A percentile compares a stretch with the other conserved stretches of the same genome.
phyloP scores from a whole-genome alignment of 2,888 invertebrate genomes.

The Baccha elongata region DNA sequence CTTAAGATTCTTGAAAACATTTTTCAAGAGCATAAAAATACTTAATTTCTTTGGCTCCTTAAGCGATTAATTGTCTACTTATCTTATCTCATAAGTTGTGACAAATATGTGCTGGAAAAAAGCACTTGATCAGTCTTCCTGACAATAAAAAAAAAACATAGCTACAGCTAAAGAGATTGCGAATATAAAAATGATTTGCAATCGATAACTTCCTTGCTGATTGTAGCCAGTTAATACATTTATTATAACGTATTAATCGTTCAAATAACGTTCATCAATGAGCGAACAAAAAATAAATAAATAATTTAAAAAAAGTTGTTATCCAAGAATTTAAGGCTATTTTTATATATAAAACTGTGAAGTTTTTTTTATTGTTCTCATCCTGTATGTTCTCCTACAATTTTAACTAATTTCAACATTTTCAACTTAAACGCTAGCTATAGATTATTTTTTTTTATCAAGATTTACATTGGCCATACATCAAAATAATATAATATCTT shows the following conservation, averaged over 20 bases:
- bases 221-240: slow-evolving; percentile 9
- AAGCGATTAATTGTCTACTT: background rate
- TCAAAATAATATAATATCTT: slow-evolving; percentile 1
- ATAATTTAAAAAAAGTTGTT: background rate
- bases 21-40: background rate
- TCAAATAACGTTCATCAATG: slow-evolving; percentile 14
- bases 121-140: no score
- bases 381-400: no score
- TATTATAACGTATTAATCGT: slow-evolving; percentile 5
- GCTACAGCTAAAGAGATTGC: background rate
- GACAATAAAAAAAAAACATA: slow-evolving; percentile 3
- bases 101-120: background rate
- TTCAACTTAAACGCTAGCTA: background rate
- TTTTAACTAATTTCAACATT: no score
- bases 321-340: no score
- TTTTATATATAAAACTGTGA: background rate
- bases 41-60: background rate
- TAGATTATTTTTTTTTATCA: slow-evolving; percentile 26
- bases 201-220: slow-evolving; percentile 22
- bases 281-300: background rate
- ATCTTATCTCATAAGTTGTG: background rate
- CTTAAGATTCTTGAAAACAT: background rate
- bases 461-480: slow-evolving; percentile 30
- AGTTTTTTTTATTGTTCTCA: no score
- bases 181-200: background rate